Evolutionary conservation across 2,797 vertebrate genomes (phyloP).

Genomic region (Cossypha heuglini): DNA sequence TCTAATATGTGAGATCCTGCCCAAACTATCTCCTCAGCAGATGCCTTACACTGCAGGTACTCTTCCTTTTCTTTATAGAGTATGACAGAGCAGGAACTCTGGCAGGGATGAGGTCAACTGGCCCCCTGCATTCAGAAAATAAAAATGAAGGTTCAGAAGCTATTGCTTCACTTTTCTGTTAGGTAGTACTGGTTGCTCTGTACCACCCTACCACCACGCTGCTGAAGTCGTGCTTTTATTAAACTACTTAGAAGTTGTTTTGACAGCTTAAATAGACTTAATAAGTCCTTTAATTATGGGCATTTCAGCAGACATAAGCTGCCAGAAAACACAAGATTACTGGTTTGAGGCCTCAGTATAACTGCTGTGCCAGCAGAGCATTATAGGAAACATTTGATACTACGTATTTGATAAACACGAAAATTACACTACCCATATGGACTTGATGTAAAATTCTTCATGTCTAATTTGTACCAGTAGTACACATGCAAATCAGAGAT

Average conservation of each 20-base stretch:
- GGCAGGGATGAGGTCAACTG: neutral
- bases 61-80: neutral
- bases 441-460: neutral
- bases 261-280: neutral
- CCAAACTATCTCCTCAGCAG: constrained; percentile 7
- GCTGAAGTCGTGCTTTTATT: neutral
- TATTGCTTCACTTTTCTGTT: neutral
- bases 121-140: neutral
- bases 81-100: neutral
- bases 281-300: neutral
- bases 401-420: neutral
- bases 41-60: constrained; percentile 8
- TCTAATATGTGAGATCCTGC: neutral
- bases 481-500: neutral
- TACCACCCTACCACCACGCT: neutral
- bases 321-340: neutral
- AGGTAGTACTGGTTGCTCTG: neutral
- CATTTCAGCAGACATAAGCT: neutral
- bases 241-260: neutral
- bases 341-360: neutral
- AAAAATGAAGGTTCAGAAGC: neutral
- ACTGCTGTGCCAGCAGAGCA: neutral
- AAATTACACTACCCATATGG: neutral
- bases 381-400: neutral
- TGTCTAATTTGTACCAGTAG: neutral